phyloP scores from a whole-genome alignment of 2,113 vertebrate species.

The Calonectris borealis region DNA sequence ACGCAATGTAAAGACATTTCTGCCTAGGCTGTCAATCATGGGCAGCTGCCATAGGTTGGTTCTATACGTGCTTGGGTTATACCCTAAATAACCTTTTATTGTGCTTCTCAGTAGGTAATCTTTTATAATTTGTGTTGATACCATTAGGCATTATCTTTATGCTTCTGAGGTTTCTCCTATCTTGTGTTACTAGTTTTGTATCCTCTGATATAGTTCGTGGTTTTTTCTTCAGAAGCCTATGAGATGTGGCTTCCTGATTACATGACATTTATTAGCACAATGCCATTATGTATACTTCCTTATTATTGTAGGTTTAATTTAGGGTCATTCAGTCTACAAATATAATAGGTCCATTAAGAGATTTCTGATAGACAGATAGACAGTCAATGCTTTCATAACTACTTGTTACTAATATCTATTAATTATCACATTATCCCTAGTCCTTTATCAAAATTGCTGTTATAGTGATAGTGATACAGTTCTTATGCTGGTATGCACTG shows the following conservation, averaged over 20 bases:
- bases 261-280: background rate
- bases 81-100: background rate
- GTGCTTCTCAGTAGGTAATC: background rate
- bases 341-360: background rate
- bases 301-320: background rate
- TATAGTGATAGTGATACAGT: background rate
- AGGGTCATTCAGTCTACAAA: background rate
- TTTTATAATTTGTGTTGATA: background rate
- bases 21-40: background rate
- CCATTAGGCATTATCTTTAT: background rate
- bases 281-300: background rate
- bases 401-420: background rate
- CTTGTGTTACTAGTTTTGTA: background rate
- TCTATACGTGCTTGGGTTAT: background rate
- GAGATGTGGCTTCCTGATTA: background rate
- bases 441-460: background rate
- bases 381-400: background rate
- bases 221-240: background rate
- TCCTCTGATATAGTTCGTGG: accelerated
- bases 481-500: background rate
- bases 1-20: background rate
- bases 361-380: background rate
- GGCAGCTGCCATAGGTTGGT: background rate
- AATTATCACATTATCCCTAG: background rate
- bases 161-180: background rate